These are phyloP conservation scores for Apotomis capreana DNA, from an alignment of 2,888 invertebrate genomes.

Conservation along the genomic window DNA sequence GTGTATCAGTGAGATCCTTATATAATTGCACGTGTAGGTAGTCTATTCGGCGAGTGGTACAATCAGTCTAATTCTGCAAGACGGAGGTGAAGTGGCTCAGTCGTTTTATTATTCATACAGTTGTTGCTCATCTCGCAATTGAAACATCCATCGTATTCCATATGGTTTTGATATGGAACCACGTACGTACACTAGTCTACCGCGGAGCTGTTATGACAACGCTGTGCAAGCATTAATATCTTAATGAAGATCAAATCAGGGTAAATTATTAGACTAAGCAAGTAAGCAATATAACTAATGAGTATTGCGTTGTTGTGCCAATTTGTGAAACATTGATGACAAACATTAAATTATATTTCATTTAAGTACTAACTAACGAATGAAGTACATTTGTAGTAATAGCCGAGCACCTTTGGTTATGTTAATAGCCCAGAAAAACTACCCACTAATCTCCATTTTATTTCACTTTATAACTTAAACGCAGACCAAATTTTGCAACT, in stretches of 20 bases:
- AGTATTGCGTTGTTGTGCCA: slow-evolving; percentile 6
- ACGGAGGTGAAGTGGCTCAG: slow-evolving; percentile 22
- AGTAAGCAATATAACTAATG: not conserved
- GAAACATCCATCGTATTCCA: slow-evolving; percentile 34
- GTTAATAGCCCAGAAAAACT: too few relatives aligned
- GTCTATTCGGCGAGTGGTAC: slow-evolving; percentile 17
- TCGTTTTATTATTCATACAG: slow-evolving; percentile 37
- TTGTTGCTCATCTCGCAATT: slow-evolving; percentile 32
- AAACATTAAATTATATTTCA: too few relatives aligned
- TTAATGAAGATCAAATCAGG: slow-evolving; percentile 18
- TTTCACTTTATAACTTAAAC: too few relatives aligned
- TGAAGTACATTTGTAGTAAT: too few relatives aligned
- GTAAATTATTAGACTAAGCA: not conserved
- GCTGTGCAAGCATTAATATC: slow-evolving; percentile 3
- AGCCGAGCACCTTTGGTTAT: too few relatives aligned
- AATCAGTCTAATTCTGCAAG: slow-evolving; percentile 36
- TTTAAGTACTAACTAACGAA: too few relatives aligned
- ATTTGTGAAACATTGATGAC: too few relatives aligned
- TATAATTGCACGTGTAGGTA: slow-evolving; percentile 26
- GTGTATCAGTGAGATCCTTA: slow-evolving; percentile 14
- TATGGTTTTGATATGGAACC: slow-evolving; percentile 26
- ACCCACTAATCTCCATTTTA: not conserved
- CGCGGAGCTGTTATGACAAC: slow-evolving; percentile 1
- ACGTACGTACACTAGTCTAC: not conserved
- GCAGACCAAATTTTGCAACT: not conserved